Evolutionary conservation across 1,140 invertebrate genomes (phyloP), one percentile per base, ranked within the genome.

Genomic region (Teleopsis dalmanni): DNA sequence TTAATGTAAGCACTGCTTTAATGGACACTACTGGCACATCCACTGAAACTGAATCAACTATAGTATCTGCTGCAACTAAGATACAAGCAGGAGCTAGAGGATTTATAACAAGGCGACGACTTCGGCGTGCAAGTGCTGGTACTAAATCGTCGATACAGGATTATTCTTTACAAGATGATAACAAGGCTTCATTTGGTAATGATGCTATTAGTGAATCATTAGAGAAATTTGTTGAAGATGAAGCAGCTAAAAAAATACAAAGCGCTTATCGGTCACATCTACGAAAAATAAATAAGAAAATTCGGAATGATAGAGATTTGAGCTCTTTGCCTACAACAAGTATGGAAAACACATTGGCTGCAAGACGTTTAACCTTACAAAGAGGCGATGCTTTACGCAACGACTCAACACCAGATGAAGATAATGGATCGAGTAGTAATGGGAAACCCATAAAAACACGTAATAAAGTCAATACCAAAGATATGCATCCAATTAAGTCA

Each of bases 1-100:
- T 60, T n/a, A 57, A 61, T 22, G 48, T 67, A 26, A 56, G 64
- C n/a, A 70, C 66, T 6, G 63, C 62, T 6, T 54, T 70, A 52
- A 57, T 58, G 3, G 63, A 66, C 36, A 55, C 38, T 1, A 53
- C 57, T 45, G 60, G 59, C 1, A 66, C 62, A 11, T 70, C 67
- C 11, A 67, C 62, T 3, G 67, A 70, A 53, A 68, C 65, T 3
- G 67, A 70, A 29, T 70, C 67, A 3, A 67, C 67, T 5, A 65
- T 67, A 53, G 61, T 64, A 2, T 65, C 62, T 11, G 60, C 64
- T 6, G 60, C 59, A 23, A 65, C 66, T 0, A 70, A 66, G 50
- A 62, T 67, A 25, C 62, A 68, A 44, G 64, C 64, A 3, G 59
- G 59, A 13, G 59, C 57, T n/a, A 50, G 59, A 3, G 62, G 63